phyloP scores from a whole-genome alignment of 2,888 invertebrate genomes.

The Pegoplata infirma region DNA sequence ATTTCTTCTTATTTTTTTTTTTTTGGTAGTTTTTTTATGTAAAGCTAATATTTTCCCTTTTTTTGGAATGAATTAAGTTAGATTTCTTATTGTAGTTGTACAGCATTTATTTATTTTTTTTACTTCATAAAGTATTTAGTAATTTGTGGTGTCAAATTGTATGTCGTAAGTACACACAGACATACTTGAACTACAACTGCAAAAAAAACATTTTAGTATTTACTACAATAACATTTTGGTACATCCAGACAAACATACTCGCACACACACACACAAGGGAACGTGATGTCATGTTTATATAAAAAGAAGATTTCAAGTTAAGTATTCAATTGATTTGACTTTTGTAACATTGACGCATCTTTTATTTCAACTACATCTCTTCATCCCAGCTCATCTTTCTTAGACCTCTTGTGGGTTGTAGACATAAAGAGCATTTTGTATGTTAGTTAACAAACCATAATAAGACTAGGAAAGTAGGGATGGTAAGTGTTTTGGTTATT shows the following conservation, averaged over 20 bases:
- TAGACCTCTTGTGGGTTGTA: neutral
- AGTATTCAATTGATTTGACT: conserved; percentile 62
- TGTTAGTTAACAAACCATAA: conserved; percentile 14
- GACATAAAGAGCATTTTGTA: no score
- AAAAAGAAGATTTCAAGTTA: conserved; percentile 46
- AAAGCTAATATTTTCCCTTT: neutral
- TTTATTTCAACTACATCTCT: neutral
- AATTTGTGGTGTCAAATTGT: conserved; percentile 61
- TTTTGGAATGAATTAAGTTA: conserved; percentile 17
- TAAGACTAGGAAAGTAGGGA: conserved; percentile 11
- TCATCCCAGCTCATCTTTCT: neutral
- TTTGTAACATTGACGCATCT: conserved; percentile 52
- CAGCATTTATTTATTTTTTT: neutral
- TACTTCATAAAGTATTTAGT: conserved; percentile 51
- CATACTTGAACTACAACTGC: conserved; percentile 29
- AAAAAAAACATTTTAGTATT: conserved; percentile 47
- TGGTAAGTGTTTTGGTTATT: no score
- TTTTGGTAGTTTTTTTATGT: conserved; percentile 7
- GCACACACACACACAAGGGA: conserved; percentile 9
- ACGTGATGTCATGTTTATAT: conserved; percentile 56
- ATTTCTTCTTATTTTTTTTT: conserved; percentile 1
- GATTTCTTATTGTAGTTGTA: conserved; percentile 39
- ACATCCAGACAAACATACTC: neutral
- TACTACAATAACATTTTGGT: conserved; percentile 33
- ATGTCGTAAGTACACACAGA: conserved; percentile 31